Percentiles rank a stretch among this genome's conserved stretches.
phyloP scores from a whole-genome alignment of 2,888 invertebrate species.

The Oscheius sp. region DNA sequence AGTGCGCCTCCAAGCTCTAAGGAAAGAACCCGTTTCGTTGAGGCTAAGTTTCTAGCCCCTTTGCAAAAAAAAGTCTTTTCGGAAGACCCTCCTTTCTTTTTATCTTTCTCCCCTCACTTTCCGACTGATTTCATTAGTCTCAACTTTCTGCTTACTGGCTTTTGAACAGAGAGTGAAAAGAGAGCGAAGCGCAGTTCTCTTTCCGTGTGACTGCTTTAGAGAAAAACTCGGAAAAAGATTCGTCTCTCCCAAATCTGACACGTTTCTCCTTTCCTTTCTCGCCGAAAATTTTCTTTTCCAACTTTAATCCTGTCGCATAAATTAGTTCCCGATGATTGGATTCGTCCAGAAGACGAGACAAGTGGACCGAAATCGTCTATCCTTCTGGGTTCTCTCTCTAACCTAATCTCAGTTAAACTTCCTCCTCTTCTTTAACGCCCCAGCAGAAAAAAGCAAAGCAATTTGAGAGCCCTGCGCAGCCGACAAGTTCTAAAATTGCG shows the following conservation, averaged over 20 bases:
- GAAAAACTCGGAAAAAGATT: background rate
- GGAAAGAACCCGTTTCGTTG: background rate
- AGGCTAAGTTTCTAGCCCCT: background rate
- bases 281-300: conserved; percentile 16
- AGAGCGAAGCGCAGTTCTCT: background rate
- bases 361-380: conserved; percentile 5
- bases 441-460: conserved; percentile 1
- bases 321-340: conserved; percentile 20
- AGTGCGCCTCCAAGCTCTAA: conserved; percentile 6
- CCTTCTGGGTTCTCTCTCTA: background rate
- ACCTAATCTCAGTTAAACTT: too few relatives aligned
- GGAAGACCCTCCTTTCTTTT: background rate
- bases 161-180: too few relatives aligned
- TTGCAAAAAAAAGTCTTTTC: background rate
- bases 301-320: conserved; percentile 24
- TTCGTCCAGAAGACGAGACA: conserved; percentile 8
- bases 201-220: background rate
- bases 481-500: too few relatives aligned
- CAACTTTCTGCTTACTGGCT: too few relatives aligned
- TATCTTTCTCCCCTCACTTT: background rate
- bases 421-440: too few relatives aligned
- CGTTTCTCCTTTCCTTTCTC: conserved; percentile 8
- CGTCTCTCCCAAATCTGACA: background rate
- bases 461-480: too few relatives aligned
- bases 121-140: background rate